Evolutionary conservation across 2,797 vertebrate genomes (phyloP).

Genomic region (Telmatherina bonti): DNA sequence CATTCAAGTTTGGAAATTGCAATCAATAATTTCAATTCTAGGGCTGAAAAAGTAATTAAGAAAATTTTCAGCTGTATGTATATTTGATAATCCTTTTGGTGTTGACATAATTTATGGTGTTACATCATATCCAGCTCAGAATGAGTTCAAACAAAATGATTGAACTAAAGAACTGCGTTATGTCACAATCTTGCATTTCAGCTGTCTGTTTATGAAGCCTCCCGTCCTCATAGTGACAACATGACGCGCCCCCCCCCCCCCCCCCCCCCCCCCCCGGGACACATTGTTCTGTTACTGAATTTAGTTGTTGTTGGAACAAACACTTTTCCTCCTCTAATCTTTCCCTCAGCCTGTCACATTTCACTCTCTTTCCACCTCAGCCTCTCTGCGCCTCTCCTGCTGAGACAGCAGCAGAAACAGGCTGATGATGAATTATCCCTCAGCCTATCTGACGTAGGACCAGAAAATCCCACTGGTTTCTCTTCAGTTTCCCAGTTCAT

Average conservation of each 20-base stretch:
- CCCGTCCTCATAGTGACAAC: conserved; percentile 10
- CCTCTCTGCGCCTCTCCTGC: conserved; percentile 12
- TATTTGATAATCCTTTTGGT: background rate
- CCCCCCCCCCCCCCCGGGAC: conserved; percentile 18
- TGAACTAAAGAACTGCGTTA: conserved; percentile 1
- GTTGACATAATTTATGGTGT: background rate
- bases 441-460: conserved; percentile 18
- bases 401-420: conserved; percentile 4
- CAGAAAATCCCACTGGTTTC: conserved; percentile 2
- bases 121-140: background rate
- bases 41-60: too few species aligned
- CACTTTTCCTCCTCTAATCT: conserved; percentile 14
- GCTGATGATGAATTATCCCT: conserved; percentile 26
- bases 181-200: background rate
- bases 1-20: background rate
- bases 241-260: conserved; percentile 17
- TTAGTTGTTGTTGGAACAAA: conserved; percentile 35
- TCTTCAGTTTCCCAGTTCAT: conserved; percentile 22
- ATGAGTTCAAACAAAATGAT: background rate
- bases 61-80: background rate
- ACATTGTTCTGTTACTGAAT: conserved; percentile 14
- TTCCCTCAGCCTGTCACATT: conserved; percentile 20
- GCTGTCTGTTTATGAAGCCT: background rate
- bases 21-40: background rate
- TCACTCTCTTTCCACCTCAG: conserved; percentile 23